Evolutionary conservation across 2,888 invertebrate genomes (phyloP), one percentile per base, ranked within the genome.

Genomic region (Ectemnius continuus): DNA sequence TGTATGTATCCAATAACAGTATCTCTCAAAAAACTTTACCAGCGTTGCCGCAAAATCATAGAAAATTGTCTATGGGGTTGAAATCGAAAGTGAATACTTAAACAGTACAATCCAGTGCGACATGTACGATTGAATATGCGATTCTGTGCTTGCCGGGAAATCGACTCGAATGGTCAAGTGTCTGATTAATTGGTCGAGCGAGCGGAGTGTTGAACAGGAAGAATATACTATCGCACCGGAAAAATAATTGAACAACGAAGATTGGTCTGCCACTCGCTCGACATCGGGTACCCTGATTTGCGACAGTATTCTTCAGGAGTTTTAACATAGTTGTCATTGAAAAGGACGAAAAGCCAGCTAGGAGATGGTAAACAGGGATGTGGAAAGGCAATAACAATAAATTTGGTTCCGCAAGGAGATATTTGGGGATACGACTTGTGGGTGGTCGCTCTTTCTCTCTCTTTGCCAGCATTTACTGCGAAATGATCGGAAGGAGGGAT

Each of bases 361-460:
- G 52, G 52, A 52, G 16, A 52, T 16, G 16, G 52, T 13, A 16
- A 52, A 13, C 16, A 52, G 52, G n/a, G 36, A 36, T 0, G 11
- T 11, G 8, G 48, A 73, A 61, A 79, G 5, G 79, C 76, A 82
- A 82, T 76, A 82, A 79, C 78, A 73, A 79, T 82, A 81, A 82
- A 81, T 82, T 36, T 77, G 68, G 59, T 67, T 45, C 64, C 47
- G 71, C 66, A 47, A 26, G 52, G 63, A 48, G 45, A 61, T 16
- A 48, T 67, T 16, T 46, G 2, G 52, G 36, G 8, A 36, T 36
- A 36, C 5, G 11, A 36, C 36, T 36, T 36, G 36, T 36, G 36
- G n/a, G 52, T 16, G 52, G 52, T 16, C n/a, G 16, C 13, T 52
- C 52, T 52, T 52, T 36, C 36, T 11, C 36, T 36, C 36, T 36